Evolutionary conservation across 1,140 invertebrate genomes (phyloP).

Genomic region (Drosophila ogumai): DNA sequence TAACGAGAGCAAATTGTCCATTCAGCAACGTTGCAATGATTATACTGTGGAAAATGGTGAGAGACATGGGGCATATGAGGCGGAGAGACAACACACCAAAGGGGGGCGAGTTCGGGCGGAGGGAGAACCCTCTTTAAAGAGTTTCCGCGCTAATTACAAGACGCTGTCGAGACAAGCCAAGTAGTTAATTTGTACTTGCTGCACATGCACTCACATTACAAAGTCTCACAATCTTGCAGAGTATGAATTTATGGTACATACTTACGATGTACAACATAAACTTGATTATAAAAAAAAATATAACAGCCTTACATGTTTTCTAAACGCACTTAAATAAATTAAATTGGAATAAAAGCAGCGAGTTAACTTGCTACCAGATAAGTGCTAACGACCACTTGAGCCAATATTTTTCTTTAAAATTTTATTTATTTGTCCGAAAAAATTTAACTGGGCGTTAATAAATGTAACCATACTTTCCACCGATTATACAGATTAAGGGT

Average conservation of each 20-base stretch:
- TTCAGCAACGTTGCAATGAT: conserved; percentile 57
- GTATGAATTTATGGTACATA: conserved; percentile 9
- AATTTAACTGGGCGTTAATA: not conserved
- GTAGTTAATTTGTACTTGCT: conserved; percentile 77
- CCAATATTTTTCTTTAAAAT: not conserved
- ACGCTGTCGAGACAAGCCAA: conserved; percentile 71
- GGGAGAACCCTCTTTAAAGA: conserved; percentile 45
- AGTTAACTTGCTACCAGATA: not conserved
- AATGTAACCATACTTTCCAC: no score
- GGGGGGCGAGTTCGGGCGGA: not conserved
- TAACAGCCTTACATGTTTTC: conserved; percentile 4
- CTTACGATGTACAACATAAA: conserved; percentile 4
- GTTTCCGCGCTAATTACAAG: conserved; percentile 78
- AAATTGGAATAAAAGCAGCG: not conserved
- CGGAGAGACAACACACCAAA: conserved; percentile 1
- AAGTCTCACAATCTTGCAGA: conserved; percentile 14
- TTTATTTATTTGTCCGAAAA: not conserved
- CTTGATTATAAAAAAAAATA: conserved; percentile 8
- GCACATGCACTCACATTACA: conserved; percentile 47
- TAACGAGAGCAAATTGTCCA: conserved; percentile 63
- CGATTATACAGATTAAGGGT: no score
- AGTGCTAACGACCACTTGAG: not conserved
- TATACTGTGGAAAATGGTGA: conserved; percentile 29
- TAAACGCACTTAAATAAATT: not conserved
- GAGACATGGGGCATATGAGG: not conserved